These are phyloP conservation scores for Struthidea cinerea DNA, from an alignment of 2,113 vertebrate genomes.

Conservation along the genomic window DNA sequence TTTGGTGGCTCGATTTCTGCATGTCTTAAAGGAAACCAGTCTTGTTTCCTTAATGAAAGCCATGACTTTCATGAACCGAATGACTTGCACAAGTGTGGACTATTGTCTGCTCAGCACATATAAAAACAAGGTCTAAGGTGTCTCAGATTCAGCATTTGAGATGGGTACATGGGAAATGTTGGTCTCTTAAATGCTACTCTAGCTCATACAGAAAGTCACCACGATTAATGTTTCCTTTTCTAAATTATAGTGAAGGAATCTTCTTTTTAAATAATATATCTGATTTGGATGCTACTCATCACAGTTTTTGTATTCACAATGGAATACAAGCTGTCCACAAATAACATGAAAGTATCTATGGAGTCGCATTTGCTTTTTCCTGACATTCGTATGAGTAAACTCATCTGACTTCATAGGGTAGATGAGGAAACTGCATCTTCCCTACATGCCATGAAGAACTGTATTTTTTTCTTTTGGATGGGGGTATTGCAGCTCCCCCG, in stretches of 20 bases:
- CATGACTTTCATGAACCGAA: not conserved
- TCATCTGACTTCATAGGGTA: not conserved
- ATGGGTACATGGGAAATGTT: not conserved
- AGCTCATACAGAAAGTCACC: slow-evolving; percentile 2
- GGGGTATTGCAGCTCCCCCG: not conserved
- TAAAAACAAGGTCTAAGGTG: not conserved
- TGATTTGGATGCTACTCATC: not conserved
- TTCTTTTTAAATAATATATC: not conserved
- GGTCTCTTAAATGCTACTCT: not conserved
- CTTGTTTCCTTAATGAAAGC: not conserved
- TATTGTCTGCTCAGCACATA: not conserved
- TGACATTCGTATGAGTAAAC: not conserved
- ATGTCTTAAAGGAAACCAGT: not conserved
- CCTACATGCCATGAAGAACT: not conserved
- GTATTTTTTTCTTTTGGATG: not conserved
- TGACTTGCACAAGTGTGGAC: not conserved
- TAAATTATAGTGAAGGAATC: not conserved
- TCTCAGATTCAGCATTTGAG: not conserved
- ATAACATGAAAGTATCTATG: not conserved
- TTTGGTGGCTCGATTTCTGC: not conserved
- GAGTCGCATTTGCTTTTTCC: not conserved
- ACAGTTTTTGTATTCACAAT: not conserved
- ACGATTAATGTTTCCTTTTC: not conserved
- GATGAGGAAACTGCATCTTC: not conserved
- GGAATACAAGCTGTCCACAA: not conserved